Evolutionary conservation across 2,113 vertebrate genomes (phyloP).

Genomic region (Apteryx owenii): DNA sequence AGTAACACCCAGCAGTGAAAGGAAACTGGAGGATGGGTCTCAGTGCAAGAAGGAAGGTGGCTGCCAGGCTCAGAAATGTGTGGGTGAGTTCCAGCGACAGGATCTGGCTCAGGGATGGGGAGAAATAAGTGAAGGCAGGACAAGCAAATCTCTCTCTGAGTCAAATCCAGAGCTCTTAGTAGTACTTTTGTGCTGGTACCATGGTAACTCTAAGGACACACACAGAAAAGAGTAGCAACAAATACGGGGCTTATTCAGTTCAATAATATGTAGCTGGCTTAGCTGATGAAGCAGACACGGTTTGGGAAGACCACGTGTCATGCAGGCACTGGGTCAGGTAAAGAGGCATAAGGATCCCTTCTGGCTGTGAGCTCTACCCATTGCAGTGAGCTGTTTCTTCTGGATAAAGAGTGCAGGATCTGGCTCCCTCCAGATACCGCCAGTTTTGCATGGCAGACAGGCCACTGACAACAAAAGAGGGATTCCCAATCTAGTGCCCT

Average conservation of each 20-base stretch:
- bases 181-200: not conserved
- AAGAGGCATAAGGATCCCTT: not conserved
- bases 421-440: not conserved
- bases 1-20: not conserved
- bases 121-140: not conserved
- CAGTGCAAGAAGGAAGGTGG: not conserved
- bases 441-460: not conserved
- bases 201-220: not conserved
- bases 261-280: not conserved
- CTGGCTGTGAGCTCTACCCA: not conserved
- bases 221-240: not conserved
- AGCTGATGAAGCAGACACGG: not conserved
- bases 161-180: not conserved
- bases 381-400: not conserved
- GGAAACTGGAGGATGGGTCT: not conserved
- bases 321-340: fast-evolving
- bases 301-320: fast-evolving
- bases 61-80: not conserved
- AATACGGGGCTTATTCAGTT: not conserved
- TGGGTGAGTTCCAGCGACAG: not conserved
- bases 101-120: not conserved
- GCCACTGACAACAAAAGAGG: not conserved
- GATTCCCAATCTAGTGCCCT: not conserved
- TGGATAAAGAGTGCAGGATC: not conserved
- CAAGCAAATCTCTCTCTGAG: not conserved